A percentile compares a stretch with the other conserved stretches of the same genome.
Evolutionary conservation across 2,888 invertebrate species (phyloP).

Genomic region (Eilema sororculum): DNA sequence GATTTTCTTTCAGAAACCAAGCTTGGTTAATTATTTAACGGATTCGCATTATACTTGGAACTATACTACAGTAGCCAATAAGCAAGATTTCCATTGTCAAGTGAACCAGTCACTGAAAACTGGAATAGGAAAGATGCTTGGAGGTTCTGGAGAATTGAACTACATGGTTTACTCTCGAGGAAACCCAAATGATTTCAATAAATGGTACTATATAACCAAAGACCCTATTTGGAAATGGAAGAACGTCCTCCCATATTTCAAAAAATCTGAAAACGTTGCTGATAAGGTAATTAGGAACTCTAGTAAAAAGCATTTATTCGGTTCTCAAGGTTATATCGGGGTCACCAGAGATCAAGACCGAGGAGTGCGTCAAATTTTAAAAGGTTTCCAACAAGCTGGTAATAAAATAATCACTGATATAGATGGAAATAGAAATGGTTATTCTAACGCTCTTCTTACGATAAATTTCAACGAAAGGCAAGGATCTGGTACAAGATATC

Average conservation of each 20-base stretch:
- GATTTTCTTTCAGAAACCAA: slow-evolving; percentile 33
- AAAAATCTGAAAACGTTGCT: slow-evolving; percentile 32
- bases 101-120: slow-evolving; percentile 1
- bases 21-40: slow-evolving; percentile 15
- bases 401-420: slow-evolving; percentile 28
- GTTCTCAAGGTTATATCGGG: slow-evolving; percentile 34
- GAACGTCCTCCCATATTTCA: slow-evolving; percentile 39
- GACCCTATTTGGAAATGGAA: slow-evolving; percentile 36
- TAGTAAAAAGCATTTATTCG: slow-evolving; percentile 15
- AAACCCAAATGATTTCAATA: slow-evolving; percentile 24
- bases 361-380: slow-evolving; percentile 22
- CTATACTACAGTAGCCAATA: slow-evolving; percentile 25
- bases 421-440: slow-evolving; percentile 34
- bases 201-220: slow-evolving; percentile 31
- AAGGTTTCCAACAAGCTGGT: slow-evolving; percentile 33
- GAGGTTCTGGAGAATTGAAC: slow-evolving; percentile 33
- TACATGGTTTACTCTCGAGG: slow-evolving; percentile 38
- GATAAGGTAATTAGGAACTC: slow-evolving; percentile 27
- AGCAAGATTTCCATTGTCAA: slow-evolving; percentile 24
- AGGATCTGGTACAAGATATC: slow-evolving; percentile 32
- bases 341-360: slow-evolving; percentile 31
- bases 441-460: slow-evolving; percentile 21
- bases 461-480: slow-evolving; percentile 24
- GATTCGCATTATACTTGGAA: slow-evolving; percentile 33
- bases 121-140: slow-evolving; percentile 33